Percentiles rank a stretch among this genome's conserved stretches.
phyloP scores from a whole-genome alignment of 2,888 invertebrate species.

The Eupithecia subumbrata region DNA sequence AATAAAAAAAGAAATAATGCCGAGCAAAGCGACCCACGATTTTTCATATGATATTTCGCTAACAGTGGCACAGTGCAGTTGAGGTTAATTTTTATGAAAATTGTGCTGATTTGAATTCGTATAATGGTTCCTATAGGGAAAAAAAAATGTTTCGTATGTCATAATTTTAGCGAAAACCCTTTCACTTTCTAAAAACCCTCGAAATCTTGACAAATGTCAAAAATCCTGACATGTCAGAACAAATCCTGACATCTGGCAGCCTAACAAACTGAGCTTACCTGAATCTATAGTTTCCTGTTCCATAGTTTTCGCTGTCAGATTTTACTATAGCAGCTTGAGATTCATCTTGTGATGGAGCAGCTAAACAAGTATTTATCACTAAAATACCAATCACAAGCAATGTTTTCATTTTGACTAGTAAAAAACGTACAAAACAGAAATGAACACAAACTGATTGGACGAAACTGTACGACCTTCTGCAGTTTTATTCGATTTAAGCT shows the following conservation, averaged over 20 bases:
- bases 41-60: not conserved
- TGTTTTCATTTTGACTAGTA: slow-evolving; percentile 18
- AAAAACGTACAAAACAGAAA: not conserved
- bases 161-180: not conserved
- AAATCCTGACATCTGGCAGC: not conserved
- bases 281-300: slow-evolving; percentile 48
- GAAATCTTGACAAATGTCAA: no score
- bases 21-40: not conserved
- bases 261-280: slow-evolving; percentile 37
- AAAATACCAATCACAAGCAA: slow-evolving; percentile 20
- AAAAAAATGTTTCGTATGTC: not conserved
- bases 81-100: no score
- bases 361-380: not conserved
- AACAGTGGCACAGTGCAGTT: no score
- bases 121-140: not conserved
- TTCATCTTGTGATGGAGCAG: slow-evolving; percentile 22
- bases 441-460: not conserved
- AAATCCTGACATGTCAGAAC: not conserved
- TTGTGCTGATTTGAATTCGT: not conserved
- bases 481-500: slow-evolving; percentile 7
- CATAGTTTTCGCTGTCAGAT: slow-evolving; percentile 25
- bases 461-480: slow-evolving; percentile 9
- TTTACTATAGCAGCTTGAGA: slow-evolving; percentile 27
- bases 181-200: no score
- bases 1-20: not conserved